phyloP scores from a whole-genome alignment of 2,888 invertebrate species.

The Sepioteuthis lessoniana region DNA sequence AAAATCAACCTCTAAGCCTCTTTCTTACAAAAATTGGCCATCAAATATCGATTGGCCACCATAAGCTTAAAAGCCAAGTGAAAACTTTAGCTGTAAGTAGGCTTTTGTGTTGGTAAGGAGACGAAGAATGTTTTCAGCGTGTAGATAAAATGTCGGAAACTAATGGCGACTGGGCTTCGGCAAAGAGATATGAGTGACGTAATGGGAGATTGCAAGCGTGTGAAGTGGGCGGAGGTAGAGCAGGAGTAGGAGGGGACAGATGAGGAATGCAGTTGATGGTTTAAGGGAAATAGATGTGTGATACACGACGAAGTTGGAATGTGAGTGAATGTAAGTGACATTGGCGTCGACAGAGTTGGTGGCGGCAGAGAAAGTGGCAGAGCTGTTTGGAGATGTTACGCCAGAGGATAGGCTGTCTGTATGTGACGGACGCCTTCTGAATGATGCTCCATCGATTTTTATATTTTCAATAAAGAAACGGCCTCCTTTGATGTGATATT shows the following conservation, averaged over 20 bases:
- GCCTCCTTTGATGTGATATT: slow-evolving; percentile 33
- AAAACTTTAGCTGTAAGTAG: neutral
- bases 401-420: neutral
- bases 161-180: neutral
- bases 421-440: slow-evolving; percentile 10
- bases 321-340: neutral
- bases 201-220: slow-evolving; percentile 33
- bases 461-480: slow-evolving; percentile 33
- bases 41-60: neutral
- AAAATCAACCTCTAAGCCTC: neutral
- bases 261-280: slow-evolving; percentile 33
- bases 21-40: neutral
- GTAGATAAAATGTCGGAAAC: neutral
- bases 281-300: slow-evolving; percentile 33
- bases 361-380: slow-evolving; percentile 33
- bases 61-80: neutral
- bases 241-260: neutral
- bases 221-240: slow-evolving; percentile 21
- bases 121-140: slow-evolving; percentile 23
- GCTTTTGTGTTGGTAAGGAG: neutral
- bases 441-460: slow-evolving; percentile 33
- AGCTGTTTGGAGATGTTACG: neutral
- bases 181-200: slow-evolving; percentile 33
- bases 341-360: neutral
- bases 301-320: slow-evolving; percentile 9